Conservation (phyloP, 2,113 vertebrate genomes). For the Sclerurus mexicanus region DNA sequence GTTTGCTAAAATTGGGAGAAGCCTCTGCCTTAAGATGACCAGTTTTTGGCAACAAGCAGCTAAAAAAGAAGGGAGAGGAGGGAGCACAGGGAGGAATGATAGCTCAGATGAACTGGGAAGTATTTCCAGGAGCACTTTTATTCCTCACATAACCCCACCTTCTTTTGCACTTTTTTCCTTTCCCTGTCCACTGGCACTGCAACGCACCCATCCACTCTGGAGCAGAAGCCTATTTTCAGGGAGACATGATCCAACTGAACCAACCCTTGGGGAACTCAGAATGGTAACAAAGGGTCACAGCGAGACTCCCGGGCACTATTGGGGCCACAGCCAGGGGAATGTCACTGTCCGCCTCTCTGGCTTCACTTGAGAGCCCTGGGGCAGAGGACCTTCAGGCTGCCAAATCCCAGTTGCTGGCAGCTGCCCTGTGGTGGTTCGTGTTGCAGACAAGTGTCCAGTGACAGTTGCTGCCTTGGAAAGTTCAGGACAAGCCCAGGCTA, state of each 20-base stretch:
- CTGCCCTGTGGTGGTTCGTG: neutral
- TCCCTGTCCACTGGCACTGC: neutral
- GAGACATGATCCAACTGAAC: neutral
- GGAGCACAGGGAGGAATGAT: neutral
- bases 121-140: neutral
- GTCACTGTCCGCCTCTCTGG: neutral
- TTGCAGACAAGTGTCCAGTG: neutral
- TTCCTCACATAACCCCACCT: neutral
- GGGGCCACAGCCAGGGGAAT: neutral
- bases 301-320: neutral
- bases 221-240: neutral
- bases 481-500: neutral
- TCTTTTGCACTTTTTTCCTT: neutral
- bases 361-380: neutral
- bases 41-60: neutral
- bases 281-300: neutral
- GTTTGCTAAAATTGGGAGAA: neutral
- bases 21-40: neutral
- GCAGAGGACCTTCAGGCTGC: neutral
- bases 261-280: neutral
- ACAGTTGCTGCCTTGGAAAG: neutral
- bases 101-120: neutral
- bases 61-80: neutral
- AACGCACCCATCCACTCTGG: neutral
- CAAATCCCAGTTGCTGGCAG: neutral